Base-by-base conservation (phyloP, 2,888 invertebrate genomes). In the Aporophyla lueneburgensis region DNA sequence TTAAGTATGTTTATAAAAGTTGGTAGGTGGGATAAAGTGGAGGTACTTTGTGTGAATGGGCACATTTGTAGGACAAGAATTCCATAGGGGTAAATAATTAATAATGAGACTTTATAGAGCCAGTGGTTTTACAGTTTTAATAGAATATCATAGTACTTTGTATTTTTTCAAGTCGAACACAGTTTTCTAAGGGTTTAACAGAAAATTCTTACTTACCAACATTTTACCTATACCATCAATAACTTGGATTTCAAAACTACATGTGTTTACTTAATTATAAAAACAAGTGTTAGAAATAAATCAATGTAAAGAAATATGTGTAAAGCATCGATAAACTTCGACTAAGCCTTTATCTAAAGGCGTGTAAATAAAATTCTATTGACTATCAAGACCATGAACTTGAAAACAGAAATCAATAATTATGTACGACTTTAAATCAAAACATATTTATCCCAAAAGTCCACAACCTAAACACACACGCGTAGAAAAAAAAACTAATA, bases 1-100 rank as follows among this genome's bases (percentile, higher is more conserved):
- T 80, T 86, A 85, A 75, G 67, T 58, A 46, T 76, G 86, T 83
- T 83, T 74, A 71, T 83, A 61, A 74, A 83, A 74, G 78, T 83
- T 78, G 62, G 56, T 33, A 27, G 83, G 66, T 59, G 51, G 24
- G 53, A 59, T 70, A 63, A 73, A 75, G 76, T 71, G 76, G 16
- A 16, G 27, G 59, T 70, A 53, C 78, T 80, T 70, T 69, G 54
- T 56, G 21, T 65, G 79, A 80, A 83, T 80, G 70, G 65, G 58
- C 56, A 58, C 61, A 56, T 81, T 74, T 80, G 79, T 83, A 51
- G 49, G 65, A 69, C 79, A 78, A 69, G 70, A 59, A 78, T 33
- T 33, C 84, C 71, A 16, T 43, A 16, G 70, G 79, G 79, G 40
- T 43, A 54, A 65, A 78, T 83, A 83, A 78, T 69, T 69, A 46